Base-by-base conservation (phyloP, 2,113 vertebrate species). In the Centropristis striata region DNA sequence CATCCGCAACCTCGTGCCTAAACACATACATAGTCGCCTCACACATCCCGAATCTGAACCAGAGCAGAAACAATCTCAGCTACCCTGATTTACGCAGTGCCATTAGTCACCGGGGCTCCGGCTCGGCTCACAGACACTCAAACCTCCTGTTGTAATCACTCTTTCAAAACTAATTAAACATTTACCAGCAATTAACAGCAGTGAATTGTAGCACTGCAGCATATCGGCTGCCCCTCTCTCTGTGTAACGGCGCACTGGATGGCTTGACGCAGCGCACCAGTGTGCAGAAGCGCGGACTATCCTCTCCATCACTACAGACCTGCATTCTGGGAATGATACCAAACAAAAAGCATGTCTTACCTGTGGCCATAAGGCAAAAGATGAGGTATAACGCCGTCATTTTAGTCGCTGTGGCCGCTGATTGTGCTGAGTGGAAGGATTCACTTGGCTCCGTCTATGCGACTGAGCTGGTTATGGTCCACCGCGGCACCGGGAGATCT, bases 341-440 rank as follows among this genome's bases (percentile, higher is more conserved):
- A 46, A 36, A 36, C 20, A 60, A n/a, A 42, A 84, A 80, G 20
- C n/a, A 7, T 1, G 42, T 78, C 92, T 92, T 94, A 96, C 95
- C 94, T 94, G 94, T 91, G 77, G 81, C 92, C 84, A 92, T 83
- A 84, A 95, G 90, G 94, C 93, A 94, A 77, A 95, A 81, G 53
- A 93, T 68, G 82, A 95, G 75, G 84, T 89, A 93, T 68, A 93
- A 82, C 75, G 85, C 78, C 60, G 83, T 72, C 93, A 96, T 95
- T 78, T 51, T 84, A 55, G 83, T 28, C 20, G 80, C 42, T 80
- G 51, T 86, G 55, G 39, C 36, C 67, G 67, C 66, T 59, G 71
- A 55, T 47, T 81, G 64, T 50, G 73, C 66, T 60, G 80, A 70
- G 68, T 73, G 71, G 84, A 81, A 66, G 71, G 81, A 71, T 77